phyloP scores from a whole-genome alignment of 2,888 invertebrate species.

The Trachelus iudaicus region DNA sequence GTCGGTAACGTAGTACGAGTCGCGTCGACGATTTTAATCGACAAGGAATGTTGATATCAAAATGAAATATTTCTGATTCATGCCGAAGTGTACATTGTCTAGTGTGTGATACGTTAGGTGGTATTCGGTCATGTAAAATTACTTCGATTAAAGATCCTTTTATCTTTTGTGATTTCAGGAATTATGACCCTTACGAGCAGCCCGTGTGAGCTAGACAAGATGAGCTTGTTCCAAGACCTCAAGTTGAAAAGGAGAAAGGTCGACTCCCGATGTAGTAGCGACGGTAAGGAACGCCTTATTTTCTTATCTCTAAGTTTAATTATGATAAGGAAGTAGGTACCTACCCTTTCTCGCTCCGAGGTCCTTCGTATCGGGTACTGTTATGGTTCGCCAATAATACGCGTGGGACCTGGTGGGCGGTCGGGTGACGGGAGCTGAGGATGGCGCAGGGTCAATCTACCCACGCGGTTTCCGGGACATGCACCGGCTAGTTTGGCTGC shows the following conservation, averaged over 20 bases:
- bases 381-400: neutral
- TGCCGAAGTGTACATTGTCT: neutral
- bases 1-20: neutral
- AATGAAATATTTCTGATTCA: neutral
- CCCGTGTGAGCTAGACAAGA: slow-evolving; percentile 97
- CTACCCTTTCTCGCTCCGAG: slow-evolving; percentile 20
- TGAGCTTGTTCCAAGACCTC: slow-evolving; percentile 99
- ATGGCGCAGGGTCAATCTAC: slow-evolving; percentile 44
- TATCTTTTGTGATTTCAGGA: slow-evolving; percentile 72
- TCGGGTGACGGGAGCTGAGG: slow-evolving; percentile 13
- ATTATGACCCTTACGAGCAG: slow-evolving; percentile 98
- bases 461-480: slow-evolving; percentile 52
- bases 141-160: neutral
- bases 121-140: neutral
- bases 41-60: neutral
- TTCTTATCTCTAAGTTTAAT: neutral
- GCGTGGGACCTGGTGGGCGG: slow-evolving; percentile 11
- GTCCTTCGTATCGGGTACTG: slow-evolving; percentile 6
- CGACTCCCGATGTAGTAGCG: slow-evolving; percentile 95
- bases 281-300: slow-evolving; percentile 75
- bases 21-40: slow-evolving; percentile 20
- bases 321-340: slow-evolving; percentile 10
- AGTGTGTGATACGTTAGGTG: neutral
- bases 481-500: slow-evolving; percentile 45
- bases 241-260: slow-evolving; percentile 98